phyloP scores from a whole-genome alignment of 2,113 vertebrate genomes.

The Lipotes vexillifer region DNA sequence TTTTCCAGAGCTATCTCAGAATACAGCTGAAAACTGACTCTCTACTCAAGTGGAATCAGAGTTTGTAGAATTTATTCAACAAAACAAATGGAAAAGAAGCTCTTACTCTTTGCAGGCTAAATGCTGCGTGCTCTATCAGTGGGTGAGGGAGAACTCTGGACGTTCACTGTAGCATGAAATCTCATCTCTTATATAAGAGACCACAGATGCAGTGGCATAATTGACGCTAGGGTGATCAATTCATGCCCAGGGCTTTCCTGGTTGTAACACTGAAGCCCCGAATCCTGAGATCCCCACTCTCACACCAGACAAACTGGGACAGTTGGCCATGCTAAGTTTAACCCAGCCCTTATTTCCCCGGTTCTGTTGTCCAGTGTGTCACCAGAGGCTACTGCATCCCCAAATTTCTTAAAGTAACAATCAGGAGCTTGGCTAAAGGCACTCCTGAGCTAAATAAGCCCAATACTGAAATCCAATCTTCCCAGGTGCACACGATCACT shows the following conservation, averaged over 20 bases:
- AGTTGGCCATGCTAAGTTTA: neutral
- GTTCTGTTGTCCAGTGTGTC: neutral
- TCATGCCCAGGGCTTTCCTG: neutral
- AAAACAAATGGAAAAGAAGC: neutral
- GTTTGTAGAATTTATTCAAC: neutral
- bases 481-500: neutral
- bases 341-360: neutral
- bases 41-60: neutral
- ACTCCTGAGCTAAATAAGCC: constrained; percentile 1
- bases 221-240: neutral
- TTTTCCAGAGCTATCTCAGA: neutral
- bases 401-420: constrained; percentile 52
- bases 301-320: neutral
- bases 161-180: neutral
- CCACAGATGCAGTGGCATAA: neutral
- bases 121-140: rapidly evolving
- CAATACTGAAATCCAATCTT: constrained; percentile 53
- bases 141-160: neutral
- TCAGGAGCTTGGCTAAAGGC: constrained; percentile 19
- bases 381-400: neutral
- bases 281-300: neutral
- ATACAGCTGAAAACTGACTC: neutral
- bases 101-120: neutral
- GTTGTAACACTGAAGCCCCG: neutral
- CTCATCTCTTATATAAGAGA: constrained; percentile 1